These are phyloP conservation scores for Pterocles orientalis DNA, from an alignment of 2,113 vertebrate genomes.

Conservation along the genomic window DNA sequence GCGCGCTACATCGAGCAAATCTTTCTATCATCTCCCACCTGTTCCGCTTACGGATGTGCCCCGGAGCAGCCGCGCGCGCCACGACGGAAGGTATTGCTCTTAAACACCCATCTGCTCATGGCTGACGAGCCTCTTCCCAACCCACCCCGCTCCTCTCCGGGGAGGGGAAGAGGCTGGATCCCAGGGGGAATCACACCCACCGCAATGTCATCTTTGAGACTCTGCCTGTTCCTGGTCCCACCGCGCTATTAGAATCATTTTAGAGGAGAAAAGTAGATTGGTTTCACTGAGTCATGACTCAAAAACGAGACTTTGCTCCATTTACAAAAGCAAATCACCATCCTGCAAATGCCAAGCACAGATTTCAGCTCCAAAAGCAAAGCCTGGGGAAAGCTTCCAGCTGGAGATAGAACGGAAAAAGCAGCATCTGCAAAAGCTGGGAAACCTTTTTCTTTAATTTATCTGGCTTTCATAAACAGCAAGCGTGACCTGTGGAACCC, in stretches of 20 bases:
- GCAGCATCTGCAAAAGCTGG: constrained; percentile 11
- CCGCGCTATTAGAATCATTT: neutral
- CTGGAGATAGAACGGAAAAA: neutral
- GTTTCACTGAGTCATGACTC: constrained; percentile 58
- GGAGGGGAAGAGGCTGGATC: neutral
- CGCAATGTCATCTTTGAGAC: neutral
- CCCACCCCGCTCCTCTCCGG: no score
- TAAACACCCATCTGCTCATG: fast-evolving
- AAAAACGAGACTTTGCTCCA: neutral
- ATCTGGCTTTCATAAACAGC: neutral
- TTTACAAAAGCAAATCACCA: constrained; percentile 38
- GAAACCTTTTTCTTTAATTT: neutral
- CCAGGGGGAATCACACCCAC: neutral
- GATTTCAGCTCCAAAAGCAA: neutral
- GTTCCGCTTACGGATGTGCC: neutral
- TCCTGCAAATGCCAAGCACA: neutral
- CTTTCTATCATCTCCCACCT: neutral
- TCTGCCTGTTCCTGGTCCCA: neutral
- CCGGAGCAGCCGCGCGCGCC: neutral
- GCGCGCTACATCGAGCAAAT: neutral
- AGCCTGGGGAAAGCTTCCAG: neutral
- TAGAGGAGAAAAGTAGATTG: neutral
- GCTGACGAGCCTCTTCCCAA: fast-evolving
- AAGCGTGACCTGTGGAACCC: neutral
- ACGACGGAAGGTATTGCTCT: fast-evolving